Evolutionary conservation across 2,797 vertebrate genomes (phyloP).

Genomic region (Chloroceryle amazona): DNA sequence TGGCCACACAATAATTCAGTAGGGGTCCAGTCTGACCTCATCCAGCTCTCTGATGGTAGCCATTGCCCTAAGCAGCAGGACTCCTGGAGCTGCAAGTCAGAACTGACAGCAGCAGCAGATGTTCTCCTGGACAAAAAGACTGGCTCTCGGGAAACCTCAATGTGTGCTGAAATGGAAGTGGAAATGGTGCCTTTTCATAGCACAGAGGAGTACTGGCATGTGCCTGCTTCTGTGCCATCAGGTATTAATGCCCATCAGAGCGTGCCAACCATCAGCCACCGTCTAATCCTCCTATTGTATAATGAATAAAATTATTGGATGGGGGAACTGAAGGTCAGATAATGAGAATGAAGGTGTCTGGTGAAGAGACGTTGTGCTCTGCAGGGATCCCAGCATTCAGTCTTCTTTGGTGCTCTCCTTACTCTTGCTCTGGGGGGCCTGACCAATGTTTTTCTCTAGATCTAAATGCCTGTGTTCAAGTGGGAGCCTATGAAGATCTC

Average conservation of each 20-base stretch:
- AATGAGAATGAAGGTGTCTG: background rate
- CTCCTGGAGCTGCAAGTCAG: background rate
- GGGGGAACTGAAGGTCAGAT: slow-evolving; percentile 15
- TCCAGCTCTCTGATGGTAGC: background rate
- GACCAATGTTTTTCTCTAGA: background rate
- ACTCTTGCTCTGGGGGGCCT: background rate
- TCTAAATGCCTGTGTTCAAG: background rate
- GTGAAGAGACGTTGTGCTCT: background rate
- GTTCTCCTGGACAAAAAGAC: background rate
- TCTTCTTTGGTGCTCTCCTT: background rate
- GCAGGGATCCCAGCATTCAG: background rate
- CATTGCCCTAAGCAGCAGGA: background rate
- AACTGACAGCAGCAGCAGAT: background rate
- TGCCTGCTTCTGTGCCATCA: slow-evolving; percentile 46
- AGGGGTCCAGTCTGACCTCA: background rate
- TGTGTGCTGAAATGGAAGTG: slow-evolving; percentile 12
- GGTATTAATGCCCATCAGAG: slow-evolving; percentile 64
- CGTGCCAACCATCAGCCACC: slow-evolving; percentile 56
- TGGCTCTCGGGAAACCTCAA: slow-evolving; percentile 11
- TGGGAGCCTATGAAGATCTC: background rate
- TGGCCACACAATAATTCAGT: background rate
- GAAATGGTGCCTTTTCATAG: slow-evolving; percentile 62
- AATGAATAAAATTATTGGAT: slow-evolving; percentile 62
- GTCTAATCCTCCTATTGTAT: slow-evolving; percentile 65
- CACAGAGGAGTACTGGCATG: slow-evolving; percentile 23